A percentile compares a stretch with the other conserved stretches of the same genome.
phyloP scores from a whole-genome alignment of 2,888 invertebrate genomes.

The Thereva nobilitata region DNA sequence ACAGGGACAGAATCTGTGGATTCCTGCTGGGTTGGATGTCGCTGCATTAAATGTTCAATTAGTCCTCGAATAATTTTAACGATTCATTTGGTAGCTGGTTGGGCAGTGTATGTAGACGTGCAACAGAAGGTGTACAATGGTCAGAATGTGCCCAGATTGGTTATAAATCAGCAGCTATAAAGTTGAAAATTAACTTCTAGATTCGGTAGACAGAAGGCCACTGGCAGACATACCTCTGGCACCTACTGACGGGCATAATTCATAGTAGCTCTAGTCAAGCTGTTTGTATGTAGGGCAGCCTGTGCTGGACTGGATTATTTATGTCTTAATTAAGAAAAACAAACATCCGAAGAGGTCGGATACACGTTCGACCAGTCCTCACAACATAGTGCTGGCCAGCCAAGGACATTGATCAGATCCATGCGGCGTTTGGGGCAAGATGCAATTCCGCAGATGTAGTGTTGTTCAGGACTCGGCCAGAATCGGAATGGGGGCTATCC shows the following conservation, averaged over 20 bases:
- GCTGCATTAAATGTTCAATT: conserved; percentile 19
- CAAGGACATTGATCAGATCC: conserved; percentile 17
- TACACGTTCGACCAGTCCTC: conserved; percentile 15
- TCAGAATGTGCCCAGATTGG: neutral
- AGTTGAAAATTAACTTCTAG: no score
- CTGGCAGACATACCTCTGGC: no score
- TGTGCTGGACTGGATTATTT: conserved; percentile 14
- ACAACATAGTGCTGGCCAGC: conserved; percentile 3
- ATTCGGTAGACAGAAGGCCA: no score
- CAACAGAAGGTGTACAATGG: no score
- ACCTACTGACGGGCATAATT: neutral
- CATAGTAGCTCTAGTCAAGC: conserved; percentile 8
- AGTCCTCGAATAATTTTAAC: conserved; percentile 19
- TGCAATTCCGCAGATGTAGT: no score
- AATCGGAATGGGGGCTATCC: neutral
- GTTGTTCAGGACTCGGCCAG: no score
- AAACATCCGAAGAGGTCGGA: conserved; percentile 23
- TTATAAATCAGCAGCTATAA: conserved; percentile 24
- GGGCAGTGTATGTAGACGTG: no score
- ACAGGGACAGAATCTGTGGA: no score
- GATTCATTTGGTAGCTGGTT: no score
- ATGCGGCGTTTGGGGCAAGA: neutral
- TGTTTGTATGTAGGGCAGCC: conserved; percentile 19
- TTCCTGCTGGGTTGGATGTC: conserved; percentile 14
- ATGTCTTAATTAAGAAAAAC: conserved; percentile 34